Percentiles rank a stretch among this genome's conserved stretches.
These are phyloP conservation scores for Glaucopsyche alexis DNA, from an alignment of 2,888 invertebrate species.

Conservation along the genomic window DNA sequence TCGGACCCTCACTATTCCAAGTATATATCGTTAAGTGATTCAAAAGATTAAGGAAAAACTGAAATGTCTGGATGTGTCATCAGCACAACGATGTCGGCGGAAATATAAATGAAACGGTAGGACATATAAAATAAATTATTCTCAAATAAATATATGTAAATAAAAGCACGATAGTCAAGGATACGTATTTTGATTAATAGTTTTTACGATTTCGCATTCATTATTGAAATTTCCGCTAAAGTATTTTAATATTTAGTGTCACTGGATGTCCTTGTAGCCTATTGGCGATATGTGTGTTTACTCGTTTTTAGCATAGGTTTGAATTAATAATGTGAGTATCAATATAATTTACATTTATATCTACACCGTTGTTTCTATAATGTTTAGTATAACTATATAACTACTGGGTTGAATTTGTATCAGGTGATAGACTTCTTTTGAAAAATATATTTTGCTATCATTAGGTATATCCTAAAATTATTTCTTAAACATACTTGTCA, in stretches of 20 bases:
- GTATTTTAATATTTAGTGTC: slow-evolving; percentile 37
- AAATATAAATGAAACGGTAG: slow-evolving; percentile 69
- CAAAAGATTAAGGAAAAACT: slow-evolving; percentile 44
- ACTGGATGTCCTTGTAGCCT: slow-evolving; percentile 37
- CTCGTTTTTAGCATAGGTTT: slow-evolving; percentile 30
- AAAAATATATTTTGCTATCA: too few relatives aligned
- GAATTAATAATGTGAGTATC: slow-evolving; percentile 30
- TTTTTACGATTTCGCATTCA: slow-evolving; percentile 32
- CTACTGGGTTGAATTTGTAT: too few relatives aligned
- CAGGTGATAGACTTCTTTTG: too few relatives aligned
- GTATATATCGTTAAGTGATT: slow-evolving; percentile 45
- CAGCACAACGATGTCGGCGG: slow-evolving; percentile 68
- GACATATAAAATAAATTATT: slow-evolving; percentile 35
- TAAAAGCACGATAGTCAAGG: slow-evolving; percentile 31
- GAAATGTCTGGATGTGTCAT: slow-evolving; percentile 74
- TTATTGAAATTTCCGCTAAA: slow-evolving; percentile 35
- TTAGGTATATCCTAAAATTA: too few relatives aligned
- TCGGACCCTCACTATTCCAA: slow-evolving; percentile 47
- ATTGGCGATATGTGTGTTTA: slow-evolving; percentile 35
- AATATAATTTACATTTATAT: slow-evolving; percentile 19
- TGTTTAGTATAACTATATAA: not conserved
- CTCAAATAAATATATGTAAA: slow-evolving; percentile 30
- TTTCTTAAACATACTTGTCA: too few relatives aligned
- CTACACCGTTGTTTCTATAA: slow-evolving; percentile 3
- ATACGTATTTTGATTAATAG: slow-evolving; percentile 28